Evolutionary conservation across 2,797 vertebrate species (phyloP).

Genomic region (Myotis vivesi): DNA sequence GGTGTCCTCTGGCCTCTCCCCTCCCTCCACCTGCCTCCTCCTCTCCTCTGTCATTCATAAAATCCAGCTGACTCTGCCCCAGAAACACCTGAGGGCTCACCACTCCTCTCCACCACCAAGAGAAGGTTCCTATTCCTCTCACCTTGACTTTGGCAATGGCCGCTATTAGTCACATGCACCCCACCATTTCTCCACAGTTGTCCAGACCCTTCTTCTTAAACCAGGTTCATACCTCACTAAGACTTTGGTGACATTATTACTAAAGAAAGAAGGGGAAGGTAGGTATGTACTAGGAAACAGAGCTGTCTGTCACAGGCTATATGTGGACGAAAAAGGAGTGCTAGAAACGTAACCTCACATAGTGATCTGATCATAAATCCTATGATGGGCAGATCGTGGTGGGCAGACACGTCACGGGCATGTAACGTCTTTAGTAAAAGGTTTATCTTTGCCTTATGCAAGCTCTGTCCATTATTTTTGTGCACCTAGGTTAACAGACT

Average conservation of each 20-base stretch:
- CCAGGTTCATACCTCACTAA: background rate
- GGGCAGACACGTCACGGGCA: too few species aligned
- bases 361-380: background rate
- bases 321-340: background rate
- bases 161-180: background rate
- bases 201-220: background rate
- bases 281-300: background rate
- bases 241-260: background rate
- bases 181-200: background rate
- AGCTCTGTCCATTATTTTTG: background rate
- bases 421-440: background rate
- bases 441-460: background rate
- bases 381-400: background rate
- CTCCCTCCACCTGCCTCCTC: background rate
- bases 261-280: background rate
- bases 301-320: background rate
- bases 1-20: background rate
- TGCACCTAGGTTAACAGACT: background rate
- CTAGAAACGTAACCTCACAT: background rate
- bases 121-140: background rate
- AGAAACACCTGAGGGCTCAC: background rate
- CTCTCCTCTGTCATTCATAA: background rate
- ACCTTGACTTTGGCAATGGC: background rate
- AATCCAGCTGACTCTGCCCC: background rate
- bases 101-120: background rate